Base-by-base conservation (phyloP, 2,888 invertebrate species). In the Blera fallax region DNA sequence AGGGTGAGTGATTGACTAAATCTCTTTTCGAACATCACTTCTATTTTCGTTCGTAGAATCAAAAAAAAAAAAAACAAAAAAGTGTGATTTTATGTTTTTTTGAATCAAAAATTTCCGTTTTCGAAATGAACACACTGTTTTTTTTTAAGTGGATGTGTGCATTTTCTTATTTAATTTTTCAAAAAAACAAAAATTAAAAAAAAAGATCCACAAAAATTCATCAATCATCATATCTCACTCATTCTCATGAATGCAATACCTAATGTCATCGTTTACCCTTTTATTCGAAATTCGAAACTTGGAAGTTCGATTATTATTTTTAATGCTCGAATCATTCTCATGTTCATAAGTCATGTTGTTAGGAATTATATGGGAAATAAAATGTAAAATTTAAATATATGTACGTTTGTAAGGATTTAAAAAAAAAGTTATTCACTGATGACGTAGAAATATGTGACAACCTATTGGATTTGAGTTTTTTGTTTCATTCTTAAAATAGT, bases 1-100 rank as follows among this genome's bases (percentile, higher is more conserved):
- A 92, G 90, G 92, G 91, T 91, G 91, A 91, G 91, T 92, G 91
- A 89, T 88, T 88, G 81, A 77, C 52, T 37, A 64, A 74, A 70
- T 58, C 27, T 54, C 52, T 40, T 45, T 74, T 74, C 37, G 73
- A 79, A 48, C 34, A 73, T 67, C 62, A 62, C 60, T 76, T 76
- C 45, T 65, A 34, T 45, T 64, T 64, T 10, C 43, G 65, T 65
- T 65, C 27, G 54, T 76, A 45, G 48, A 32, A 56, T 32, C 60
- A 40, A 21, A 48, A 48, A 48, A 2, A 8, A 45, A 40, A n/a
- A n/a, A n/a, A n/a, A n/a, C n/a, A 14, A n/a, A 11, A 58, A 72
- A 73, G 27, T 54, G 64, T 64, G 54, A 74, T 79, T 85, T n/a
- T 81, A 14, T 85, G 77, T 81, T 85, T 69, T 62, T 60, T 80